A percentile compares a stretch with the other conserved stretches of the same genome.
These are phyloP conservation scores for Chrysolina oricalcia DNA, from an alignment of 2,888 invertebrate genomes.

Conservation along the genomic window DNA sequence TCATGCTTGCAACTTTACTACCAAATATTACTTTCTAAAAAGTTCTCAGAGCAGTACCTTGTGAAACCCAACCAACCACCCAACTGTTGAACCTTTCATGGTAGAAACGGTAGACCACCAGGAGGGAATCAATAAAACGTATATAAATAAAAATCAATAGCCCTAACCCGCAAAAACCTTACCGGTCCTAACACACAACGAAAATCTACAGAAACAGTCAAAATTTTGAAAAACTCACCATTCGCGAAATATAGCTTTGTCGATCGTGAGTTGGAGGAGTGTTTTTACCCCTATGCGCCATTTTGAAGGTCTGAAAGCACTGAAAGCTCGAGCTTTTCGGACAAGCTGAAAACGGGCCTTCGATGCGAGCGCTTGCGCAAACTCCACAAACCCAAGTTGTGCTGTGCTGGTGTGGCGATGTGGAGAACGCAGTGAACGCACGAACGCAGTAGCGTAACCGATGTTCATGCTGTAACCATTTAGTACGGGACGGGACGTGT, in stretches of 20 bases:
- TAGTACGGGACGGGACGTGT: background rate
- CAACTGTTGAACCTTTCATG: conserved; percentile 43
- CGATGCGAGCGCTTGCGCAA: conserved; percentile 34
- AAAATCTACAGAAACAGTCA: background rate
- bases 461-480: background rate
- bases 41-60: background rate
- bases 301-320: conserved; percentile 63
- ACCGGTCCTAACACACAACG: conserved; percentile 29
- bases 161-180: conserved; percentile 31
- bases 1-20: no score
- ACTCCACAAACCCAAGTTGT: conserved; percentile 3
- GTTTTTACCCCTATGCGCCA: conserved; percentile 66
- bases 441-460: conserved; percentile 1
- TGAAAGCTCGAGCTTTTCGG: conserved; percentile 46
- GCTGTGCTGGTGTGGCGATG: conserved; percentile 5
- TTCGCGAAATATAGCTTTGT: conserved; percentile 65
- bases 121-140: conserved; percentile 48
- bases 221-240: conserved; percentile 61
- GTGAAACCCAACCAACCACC: conserved; percentile 7
- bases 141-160: conserved; percentile 55
- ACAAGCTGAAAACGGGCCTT: conserved; percentile 43
- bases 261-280: conserved; percentile 58
- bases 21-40: background rate
- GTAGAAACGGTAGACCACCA: conserved; percentile 43
- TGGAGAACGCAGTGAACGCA: no score